Percentiles rank a stretch among this genome's conserved stretches.
Conservation (phyloP, 2,888 invertebrate genomes). For the Oegoconia quadripuncta region DNA sequence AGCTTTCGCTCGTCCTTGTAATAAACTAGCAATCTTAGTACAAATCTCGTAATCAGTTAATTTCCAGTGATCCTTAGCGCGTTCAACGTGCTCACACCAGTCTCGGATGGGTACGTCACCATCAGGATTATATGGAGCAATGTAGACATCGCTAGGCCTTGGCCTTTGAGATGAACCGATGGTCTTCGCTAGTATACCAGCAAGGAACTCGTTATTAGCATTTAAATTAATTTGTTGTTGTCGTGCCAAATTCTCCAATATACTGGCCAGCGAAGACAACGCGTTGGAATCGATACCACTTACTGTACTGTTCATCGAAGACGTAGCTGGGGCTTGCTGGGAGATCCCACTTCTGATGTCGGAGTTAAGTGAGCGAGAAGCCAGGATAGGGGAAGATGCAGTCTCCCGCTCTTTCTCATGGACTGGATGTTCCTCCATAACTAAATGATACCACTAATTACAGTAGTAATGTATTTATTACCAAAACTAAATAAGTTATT, state of each 20-base stretch:
- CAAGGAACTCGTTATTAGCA: slow-evolving; percentile 29
- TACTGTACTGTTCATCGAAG: slow-evolving; percentile 4
- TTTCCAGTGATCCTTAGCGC: slow-evolving; percentile 21
- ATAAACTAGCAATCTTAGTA: slow-evolving; percentile 27
- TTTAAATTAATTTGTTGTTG: slow-evolving; percentile 18
- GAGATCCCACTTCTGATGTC: slow-evolving; percentile 15
- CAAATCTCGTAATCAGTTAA: slow-evolving; percentile 27
- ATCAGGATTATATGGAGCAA: slow-evolving; percentile 30
- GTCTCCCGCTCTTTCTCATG: too few relatives aligned
- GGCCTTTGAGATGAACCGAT: slow-evolving; percentile 4
- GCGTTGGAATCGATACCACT: background rate
- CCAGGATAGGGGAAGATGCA: too few relatives aligned
- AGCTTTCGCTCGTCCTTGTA: slow-evolving; percentile 29
- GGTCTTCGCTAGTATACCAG: slow-evolving; percentile 26
- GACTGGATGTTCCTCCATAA: too few relatives aligned
- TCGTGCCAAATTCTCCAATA: slow-evolving; percentile 3
- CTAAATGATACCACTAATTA: too few relatives aligned
- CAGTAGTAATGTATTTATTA: too few relatives aligned
- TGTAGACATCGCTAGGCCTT: slow-evolving; percentile 24
- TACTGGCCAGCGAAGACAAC: background rate
- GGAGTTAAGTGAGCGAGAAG: too few relatives aligned
- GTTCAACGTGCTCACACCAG: slow-evolving; percentile 26
- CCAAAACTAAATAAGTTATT: too few relatives aligned
- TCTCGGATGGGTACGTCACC: slow-evolving; percentile 24
- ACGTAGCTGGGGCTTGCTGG: slow-evolving; percentile 7